Conservation (phyloP, 2,888 invertebrate species). For the Chrysodeixis includens region DNA sequence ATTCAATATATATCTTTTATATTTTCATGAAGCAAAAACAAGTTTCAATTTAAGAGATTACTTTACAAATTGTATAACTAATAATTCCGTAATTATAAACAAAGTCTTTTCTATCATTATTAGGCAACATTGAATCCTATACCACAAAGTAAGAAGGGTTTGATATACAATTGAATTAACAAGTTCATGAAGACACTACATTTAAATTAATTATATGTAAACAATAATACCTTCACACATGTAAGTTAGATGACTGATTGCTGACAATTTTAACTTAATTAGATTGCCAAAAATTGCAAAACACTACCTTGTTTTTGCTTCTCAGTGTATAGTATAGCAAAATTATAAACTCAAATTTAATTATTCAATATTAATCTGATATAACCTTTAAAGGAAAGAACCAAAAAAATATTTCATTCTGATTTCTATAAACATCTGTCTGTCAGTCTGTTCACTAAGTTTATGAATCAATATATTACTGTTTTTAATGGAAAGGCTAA, state of each 20-base stretch:
- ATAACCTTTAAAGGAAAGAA: background rate
- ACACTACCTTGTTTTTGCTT: slow-evolving; percentile 59
- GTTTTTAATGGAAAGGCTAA: too few species aligned
- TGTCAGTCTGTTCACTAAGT: too few species aligned
- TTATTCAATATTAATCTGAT: background rate
- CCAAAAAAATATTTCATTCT: background rate
- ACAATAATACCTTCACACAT: slow-evolving; percentile 24
- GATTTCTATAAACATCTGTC: too few species aligned
- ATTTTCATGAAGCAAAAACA: slow-evolving; percentile 59
- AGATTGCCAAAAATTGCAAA: slow-evolving; percentile 21
- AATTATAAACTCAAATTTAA: slow-evolving; percentile 27
- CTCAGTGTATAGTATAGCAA: slow-evolving; percentile 49
- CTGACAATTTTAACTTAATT: slow-evolving; percentile 36
- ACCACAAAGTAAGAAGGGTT: slow-evolving; percentile 24
- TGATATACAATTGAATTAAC: slow-evolving; percentile 27
- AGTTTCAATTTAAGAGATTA: slow-evolving; percentile 29
- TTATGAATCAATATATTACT: too few species aligned
- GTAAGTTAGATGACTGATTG: slow-evolving; percentile 16
- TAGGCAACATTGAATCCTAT: slow-evolving; percentile 17
- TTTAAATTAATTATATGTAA: slow-evolving; percentile 26
- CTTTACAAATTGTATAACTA: slow-evolving; percentile 23
- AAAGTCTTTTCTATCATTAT: slow-evolving; percentile 9
- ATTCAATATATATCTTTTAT: slow-evolving; percentile 36
- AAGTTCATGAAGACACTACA: slow-evolving; percentile 31
- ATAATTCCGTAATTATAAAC: slow-evolving; percentile 10